phyloP scores from a whole-genome alignment of 2,797 vertebrate species.

The Gymnoscopelus braueri region DNA sequence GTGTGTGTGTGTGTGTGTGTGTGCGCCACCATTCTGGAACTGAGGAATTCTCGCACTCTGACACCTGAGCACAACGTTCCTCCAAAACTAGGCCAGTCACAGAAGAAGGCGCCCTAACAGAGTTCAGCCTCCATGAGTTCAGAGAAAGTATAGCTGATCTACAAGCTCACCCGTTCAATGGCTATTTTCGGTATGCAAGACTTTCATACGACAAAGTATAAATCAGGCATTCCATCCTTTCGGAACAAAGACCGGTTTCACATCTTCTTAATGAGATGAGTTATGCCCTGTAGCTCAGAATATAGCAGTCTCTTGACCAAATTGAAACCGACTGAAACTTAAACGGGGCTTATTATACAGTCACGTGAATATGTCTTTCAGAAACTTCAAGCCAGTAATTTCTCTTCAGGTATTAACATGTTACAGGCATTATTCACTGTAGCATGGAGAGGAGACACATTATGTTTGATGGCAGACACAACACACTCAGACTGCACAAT shows the following conservation, averaged over 20 bases:
- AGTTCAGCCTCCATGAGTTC: too few relatives aligned
- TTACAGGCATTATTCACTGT: too few relatives aligned
- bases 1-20: too few relatives aligned
- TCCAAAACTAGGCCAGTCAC: conserved; percentile 40
- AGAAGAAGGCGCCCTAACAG: neutral
- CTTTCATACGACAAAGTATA: too few relatives aligned
- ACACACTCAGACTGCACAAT: conserved; percentile 18
- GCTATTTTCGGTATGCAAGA: too few relatives aligned
- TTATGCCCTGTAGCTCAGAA: neutral
- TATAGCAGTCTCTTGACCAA: conserved; percentile 2
- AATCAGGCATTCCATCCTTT: conserved; percentile 4
- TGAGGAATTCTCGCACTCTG: conserved; percentile 60
- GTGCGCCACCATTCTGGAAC: conserved; percentile 47
- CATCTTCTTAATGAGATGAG: conserved; percentile 8
- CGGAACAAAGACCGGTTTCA: neutral
- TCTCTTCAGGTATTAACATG: conserved; percentile 5
- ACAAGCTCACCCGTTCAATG: too few relatives aligned
- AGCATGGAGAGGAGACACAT: neutral
- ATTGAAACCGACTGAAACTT: too few relatives aligned
- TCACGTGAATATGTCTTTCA: conserved; percentile 2
- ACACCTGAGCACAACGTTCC: conserved; percentile 63
- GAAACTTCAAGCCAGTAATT: conserved; percentile 2
- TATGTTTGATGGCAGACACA: neutral
- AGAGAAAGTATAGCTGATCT: too few relatives aligned
- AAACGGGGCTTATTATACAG: too few relatives aligned